Conservation (phyloP, 2,113 vertebrate species). For the Albula glossodonta region DNA sequence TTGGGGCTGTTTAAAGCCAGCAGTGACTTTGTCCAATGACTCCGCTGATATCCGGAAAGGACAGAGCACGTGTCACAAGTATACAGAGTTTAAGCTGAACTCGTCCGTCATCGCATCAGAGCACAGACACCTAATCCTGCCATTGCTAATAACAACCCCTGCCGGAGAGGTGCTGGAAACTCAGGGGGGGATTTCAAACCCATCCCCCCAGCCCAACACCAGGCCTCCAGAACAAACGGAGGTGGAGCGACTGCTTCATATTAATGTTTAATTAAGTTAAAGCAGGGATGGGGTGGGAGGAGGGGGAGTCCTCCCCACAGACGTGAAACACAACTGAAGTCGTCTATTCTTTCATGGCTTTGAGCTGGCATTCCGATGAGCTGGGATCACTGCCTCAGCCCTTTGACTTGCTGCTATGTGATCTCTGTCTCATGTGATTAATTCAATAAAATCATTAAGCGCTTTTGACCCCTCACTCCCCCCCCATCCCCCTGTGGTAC, state of each 20-base stretch:
- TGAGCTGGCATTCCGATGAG: slow-evolving; percentile 53
- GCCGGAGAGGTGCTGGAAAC: slow-evolving; percentile 18
- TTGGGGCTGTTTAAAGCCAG: no score
- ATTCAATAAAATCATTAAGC: slow-evolving; percentile 68
- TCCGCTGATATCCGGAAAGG: background rate
- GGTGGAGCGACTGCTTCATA: slow-evolving; percentile 68
- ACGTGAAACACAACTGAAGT: slow-evolving; percentile 61
- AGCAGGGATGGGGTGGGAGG: slow-evolving; percentile 20
- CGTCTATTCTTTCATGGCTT: slow-evolving; percentile 64
- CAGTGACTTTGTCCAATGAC: no score
- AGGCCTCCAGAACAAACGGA: slow-evolving; percentile 45
- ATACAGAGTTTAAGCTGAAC: background rate
- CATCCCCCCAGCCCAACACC: background rate
- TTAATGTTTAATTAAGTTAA: slow-evolving; percentile 77
- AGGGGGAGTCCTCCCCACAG: slow-evolving; percentile 32
- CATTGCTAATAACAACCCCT: slow-evolving; percentile 44
- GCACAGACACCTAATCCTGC: slow-evolving; percentile 25
- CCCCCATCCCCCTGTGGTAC: background rate
- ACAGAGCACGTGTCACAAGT: background rate
- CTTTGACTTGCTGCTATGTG: slow-evolving; percentile 49
- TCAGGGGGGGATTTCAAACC: background rate
- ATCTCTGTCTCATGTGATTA: slow-evolving; percentile 61
- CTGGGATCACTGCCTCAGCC: slow-evolving; percentile 52
- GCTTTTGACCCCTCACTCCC: slow-evolving; percentile 16
- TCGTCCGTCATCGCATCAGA: slow-evolving; percentile 19